Percentiles rank a stretch among this genome's conserved stretches.
Conservation (phyloP, 2,797 vertebrate species). For the Crypturellus tataupa region DNA sequence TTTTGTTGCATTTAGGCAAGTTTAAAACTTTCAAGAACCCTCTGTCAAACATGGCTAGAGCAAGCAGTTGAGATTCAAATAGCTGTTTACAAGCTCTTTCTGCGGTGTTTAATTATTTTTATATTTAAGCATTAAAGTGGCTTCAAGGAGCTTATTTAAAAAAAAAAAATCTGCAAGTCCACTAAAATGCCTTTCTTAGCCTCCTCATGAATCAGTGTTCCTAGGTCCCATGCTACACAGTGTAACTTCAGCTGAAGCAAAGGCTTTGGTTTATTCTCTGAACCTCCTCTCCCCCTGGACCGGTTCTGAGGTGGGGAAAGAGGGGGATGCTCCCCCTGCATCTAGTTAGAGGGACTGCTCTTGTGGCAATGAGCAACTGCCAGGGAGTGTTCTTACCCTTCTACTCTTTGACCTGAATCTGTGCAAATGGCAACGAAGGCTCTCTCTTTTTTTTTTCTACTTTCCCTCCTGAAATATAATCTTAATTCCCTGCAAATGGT, state of each 20-base stretch:
- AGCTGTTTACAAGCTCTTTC: background rate
- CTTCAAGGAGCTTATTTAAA: background rate
- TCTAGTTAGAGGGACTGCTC: background rate
- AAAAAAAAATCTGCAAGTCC: background rate
- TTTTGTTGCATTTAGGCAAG: background rate
- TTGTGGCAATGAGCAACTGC: background rate
- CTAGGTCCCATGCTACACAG: too few species aligned
- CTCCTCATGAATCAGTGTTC: background rate
- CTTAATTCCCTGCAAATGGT: background rate
- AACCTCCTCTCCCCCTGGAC: background rate
- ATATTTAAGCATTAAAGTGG: background rate
- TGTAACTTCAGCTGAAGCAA: background rate
- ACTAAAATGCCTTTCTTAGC: background rate
- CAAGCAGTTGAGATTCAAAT: too few species aligned
- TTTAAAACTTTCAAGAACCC: background rate
- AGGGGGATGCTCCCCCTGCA: too few species aligned
- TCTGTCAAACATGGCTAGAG: background rate
- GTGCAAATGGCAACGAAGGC: background rate
- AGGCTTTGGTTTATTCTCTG: background rate
- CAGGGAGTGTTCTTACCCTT: background rate
- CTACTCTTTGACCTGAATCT: background rate
- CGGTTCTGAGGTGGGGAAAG: background rate
- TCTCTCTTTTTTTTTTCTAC: background rate
- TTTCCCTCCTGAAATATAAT: background rate
- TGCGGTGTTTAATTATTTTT: background rate